Conservation (phyloP, 1,140 invertebrate species). For the Dryas iulia region DNA sequence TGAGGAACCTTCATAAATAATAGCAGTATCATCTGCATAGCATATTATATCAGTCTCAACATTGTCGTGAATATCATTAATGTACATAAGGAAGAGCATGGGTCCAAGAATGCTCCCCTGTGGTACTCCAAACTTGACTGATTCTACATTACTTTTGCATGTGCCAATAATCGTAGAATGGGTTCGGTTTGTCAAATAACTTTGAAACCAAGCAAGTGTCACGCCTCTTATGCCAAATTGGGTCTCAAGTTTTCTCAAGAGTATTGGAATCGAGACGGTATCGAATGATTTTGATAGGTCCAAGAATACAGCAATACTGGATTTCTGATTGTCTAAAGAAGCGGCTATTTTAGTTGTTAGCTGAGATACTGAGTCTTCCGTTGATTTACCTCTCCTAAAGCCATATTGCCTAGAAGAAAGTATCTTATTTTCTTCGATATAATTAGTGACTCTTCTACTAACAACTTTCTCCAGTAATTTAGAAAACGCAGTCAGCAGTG, state of each 20-base stretch:
- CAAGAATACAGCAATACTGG: conserved; percentile 22
- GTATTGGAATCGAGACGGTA: conserved; percentile 23
- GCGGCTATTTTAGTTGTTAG: not conserved
- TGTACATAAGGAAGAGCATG: conserved; percentile 30
- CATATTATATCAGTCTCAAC: conserved; percentile 17
- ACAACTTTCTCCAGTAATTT: conserved; percentile 32
- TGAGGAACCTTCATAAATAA: conserved; percentile 17
- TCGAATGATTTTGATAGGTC: conserved; percentile 31
- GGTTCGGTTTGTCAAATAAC: conserved; percentile 5
- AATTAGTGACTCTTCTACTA: not conserved
- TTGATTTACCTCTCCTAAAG: not conserved
- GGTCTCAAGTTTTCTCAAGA: conserved; percentile 17
- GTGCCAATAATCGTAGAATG: conserved; percentile 1
- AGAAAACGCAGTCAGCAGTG: conserved; percentile 32
- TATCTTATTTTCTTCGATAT: not conserved
- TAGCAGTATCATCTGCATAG: conserved; percentile 34
- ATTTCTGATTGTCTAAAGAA: conserved; percentile 1
- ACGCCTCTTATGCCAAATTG: conserved; percentile 21
- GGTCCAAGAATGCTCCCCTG: conserved; percentile 34
- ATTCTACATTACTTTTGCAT: not conserved
- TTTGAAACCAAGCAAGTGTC: conserved; percentile 5
- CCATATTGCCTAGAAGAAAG: not conserved
- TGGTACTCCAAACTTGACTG: conserved; percentile 27
- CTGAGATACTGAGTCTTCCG: not conserved
- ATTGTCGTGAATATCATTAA: conserved; percentile 28